Conservation (phyloP, 1,140 invertebrate genomes). For the Aethina tumida region DNA sequence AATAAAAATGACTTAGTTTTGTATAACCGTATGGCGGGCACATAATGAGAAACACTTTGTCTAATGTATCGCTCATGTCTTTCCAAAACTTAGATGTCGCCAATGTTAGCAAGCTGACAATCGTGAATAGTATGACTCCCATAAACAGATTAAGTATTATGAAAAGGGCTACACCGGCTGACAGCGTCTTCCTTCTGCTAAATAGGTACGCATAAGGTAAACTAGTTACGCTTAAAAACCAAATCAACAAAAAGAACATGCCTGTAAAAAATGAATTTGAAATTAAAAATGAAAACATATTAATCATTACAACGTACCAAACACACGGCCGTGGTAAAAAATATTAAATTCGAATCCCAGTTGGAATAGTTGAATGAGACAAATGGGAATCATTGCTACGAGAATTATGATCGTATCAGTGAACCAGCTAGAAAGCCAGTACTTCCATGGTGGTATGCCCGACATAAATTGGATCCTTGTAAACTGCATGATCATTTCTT, state of each 20-base stretch:
- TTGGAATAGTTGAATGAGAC: too few species aligned
- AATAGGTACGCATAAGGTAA: conserved; percentile 31
- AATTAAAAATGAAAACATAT: conserved; percentile 5
- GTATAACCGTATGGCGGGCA: too few species aligned
- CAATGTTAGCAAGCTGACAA: too few species aligned
- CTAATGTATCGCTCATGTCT: too few species aligned
- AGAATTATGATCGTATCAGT: conserved; percentile 39
- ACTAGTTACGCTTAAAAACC: conserved; percentile 17
- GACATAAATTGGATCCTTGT: conserved; percentile 57
- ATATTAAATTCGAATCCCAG: conserved; percentile 4
- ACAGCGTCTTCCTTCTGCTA: conserved; percentile 23
- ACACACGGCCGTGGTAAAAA: conserved; percentile 1
- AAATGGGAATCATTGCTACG: conserved; percentile 8
- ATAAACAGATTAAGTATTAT: conserved; percentile 24
- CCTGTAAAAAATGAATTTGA: conserved; percentile 1
- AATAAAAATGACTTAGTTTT: too few species aligned
- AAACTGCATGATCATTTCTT: conserved; percentile 39
- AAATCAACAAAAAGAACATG: conserved; percentile 8
- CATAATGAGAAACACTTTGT: too few species aligned
- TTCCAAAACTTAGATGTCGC: too few species aligned
- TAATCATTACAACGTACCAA: conserved; percentile 8
- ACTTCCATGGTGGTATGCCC: conserved; percentile 44
- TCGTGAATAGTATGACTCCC: conserved; percentile 22
- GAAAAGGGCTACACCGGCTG: conserved; percentile 22
- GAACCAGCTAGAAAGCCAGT: conserved; percentile 46